These are phyloP conservation scores for Haliclona indistincta DNA, from an alignment of 37 sponge, comb jelly and placozoan species.

Conservation along the genomic window DNA sequence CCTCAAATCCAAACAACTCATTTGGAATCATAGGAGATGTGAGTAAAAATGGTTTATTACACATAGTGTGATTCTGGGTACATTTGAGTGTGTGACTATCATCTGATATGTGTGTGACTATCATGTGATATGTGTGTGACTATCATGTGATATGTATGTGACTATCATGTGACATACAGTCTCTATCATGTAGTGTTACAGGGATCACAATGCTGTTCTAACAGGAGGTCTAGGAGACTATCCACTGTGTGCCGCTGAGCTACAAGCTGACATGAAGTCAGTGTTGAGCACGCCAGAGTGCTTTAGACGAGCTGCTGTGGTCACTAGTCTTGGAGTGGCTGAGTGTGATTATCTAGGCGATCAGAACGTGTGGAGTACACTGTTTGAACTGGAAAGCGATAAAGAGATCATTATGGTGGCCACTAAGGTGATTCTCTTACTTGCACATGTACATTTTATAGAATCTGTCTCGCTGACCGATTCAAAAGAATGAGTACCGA, in stretches of 20 bases:
- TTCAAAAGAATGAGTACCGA: too few relatives aligned
- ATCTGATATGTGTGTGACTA: constrained; percentile 11
- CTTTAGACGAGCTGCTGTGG: neutral
- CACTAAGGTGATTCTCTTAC: constrained; percentile 58
- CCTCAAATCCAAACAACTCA: too few relatives aligned
- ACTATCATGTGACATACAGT: constrained; percentile 1
- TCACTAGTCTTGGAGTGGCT: constrained; percentile 7
- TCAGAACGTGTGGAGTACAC: constrained; percentile 60
- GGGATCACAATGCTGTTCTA: constrained; percentile 13
- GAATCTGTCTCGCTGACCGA: too few relatives aligned
- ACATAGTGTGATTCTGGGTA: neutral
- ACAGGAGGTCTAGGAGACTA: constrained; percentile 11
- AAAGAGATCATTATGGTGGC: constrained; percentile 47
- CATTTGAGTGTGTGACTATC: constrained; percentile 14
- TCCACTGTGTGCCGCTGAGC: constrained; percentile 68
- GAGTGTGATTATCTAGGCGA: constrained; percentile 75
- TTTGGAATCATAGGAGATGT: too few relatives aligned
- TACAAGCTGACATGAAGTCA: constrained; percentile 18
- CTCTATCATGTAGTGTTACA: constrained; percentile 33
- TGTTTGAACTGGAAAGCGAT: constrained; percentile 27
- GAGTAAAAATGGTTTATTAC: constrained; percentile 12
- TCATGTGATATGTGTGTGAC: constrained; percentile 7
- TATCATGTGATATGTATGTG: constrained; percentile 14
- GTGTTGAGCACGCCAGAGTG: neutral
- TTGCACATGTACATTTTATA: neutral